These are phyloP conservation scores for Gymnobelideus leadbeateri DNA, from an alignment of 2,113 vertebrate species.

Conservation along the genomic window DNA sequence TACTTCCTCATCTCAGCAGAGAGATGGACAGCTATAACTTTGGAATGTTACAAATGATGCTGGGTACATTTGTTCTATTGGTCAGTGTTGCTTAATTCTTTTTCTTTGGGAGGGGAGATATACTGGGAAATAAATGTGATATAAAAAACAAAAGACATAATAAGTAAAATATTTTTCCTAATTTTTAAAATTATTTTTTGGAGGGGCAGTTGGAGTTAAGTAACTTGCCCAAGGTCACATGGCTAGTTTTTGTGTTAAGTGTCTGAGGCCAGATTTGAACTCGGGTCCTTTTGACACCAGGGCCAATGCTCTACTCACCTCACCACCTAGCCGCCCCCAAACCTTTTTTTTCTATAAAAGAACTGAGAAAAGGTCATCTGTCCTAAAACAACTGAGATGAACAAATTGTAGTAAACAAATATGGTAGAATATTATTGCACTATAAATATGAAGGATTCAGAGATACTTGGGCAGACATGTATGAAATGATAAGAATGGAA, in stretches of 20 bases:
- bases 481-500: not conserved
- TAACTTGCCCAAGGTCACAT: no score
- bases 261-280: no score
- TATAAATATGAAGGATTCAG: not conserved
- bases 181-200: no score
- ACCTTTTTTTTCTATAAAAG: not conserved
- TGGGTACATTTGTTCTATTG: not conserved
- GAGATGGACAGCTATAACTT: not conserved
- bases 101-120: not conserved
- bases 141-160: not conserved
- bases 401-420: no score
- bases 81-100: not conserved
- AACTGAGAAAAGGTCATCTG: slow-evolving; percentile 1
- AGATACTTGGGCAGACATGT: not conserved
- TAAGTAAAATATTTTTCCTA: no score
- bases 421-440: no score
- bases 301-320: no score
- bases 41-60: no score
- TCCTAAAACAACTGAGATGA: slow-evolving; percentile 28
- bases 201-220: no score
- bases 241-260: no score
- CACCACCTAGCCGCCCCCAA: no score
- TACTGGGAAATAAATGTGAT: not conserved
- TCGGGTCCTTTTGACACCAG: no score
- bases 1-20: not conserved